A percentile compares a stretch with the other conserved stretches of the same genome.
phyloP scores from a whole-genome alignment of 2,888 invertebrate species.

The Diaphora mendica region DNA sequence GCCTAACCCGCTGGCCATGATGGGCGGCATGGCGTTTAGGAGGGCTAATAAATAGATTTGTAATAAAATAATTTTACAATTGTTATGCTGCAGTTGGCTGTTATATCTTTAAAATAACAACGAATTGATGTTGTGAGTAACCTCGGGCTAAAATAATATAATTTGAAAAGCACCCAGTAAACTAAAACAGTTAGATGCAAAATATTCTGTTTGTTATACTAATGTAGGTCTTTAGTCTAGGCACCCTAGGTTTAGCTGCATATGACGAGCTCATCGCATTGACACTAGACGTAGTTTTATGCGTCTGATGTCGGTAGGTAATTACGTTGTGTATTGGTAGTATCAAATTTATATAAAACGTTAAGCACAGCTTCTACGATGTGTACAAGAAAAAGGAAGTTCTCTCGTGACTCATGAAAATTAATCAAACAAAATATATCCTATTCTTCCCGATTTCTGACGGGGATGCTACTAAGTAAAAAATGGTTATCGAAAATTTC shows the following conservation, averaged over 20 bases:
- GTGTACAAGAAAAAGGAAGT: not conserved
- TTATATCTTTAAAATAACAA: conserved; percentile 61
- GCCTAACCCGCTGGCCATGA: too few relatives aligned
- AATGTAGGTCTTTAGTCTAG: conserved; percentile 34
- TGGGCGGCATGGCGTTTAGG: too few relatives aligned
- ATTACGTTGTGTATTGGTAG: not conserved
- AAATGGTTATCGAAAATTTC: not conserved
- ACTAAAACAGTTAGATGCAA: conserved; percentile 68
- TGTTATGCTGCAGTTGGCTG: conserved; percentile 39
- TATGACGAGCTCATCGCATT: not conserved
- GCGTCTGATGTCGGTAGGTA: conserved; percentile 4
- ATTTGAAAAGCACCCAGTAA: conserved; percentile 61
- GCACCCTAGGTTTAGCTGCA: conserved; percentile 39
- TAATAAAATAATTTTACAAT: conserved; percentile 48
- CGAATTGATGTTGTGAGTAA: conserved; percentile 74
- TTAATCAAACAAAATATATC: not conserved
- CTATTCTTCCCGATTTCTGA: not conserved
- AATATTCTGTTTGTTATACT: conserved; percentile 80
- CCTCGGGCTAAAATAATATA: conserved; percentile 59
- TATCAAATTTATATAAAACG: not conserved
- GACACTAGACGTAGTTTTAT: conserved; percentile 14
- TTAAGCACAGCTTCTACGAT: not conserved
- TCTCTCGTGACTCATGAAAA: not conserved
- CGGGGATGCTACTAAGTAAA: not conserved
- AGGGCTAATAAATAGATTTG: not conserved